Evolutionary conservation across 2,888 invertebrate genomes (phyloP).

Genomic region (Sturmia bella): DNA sequence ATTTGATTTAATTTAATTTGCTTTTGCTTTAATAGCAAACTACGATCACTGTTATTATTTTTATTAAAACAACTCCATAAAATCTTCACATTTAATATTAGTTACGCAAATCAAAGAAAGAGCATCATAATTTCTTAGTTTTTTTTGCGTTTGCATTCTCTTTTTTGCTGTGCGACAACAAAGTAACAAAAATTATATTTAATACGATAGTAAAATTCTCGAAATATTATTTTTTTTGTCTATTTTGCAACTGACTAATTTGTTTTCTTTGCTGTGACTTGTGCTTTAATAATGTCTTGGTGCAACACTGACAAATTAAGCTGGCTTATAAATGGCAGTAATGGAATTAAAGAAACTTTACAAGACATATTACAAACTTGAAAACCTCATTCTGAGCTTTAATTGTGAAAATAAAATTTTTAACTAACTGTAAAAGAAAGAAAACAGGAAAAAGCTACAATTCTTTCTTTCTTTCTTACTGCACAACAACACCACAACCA

Average conservation of each 20-base stretch:
- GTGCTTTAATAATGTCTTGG: constrained; percentile 24
- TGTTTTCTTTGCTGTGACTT: constrained; percentile 39
- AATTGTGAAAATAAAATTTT: constrained; percentile 24
- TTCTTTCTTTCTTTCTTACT: no score
- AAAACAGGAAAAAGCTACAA: not conserved
- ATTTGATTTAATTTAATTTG: no score
- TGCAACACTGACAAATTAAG: constrained; percentile 29
- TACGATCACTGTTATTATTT: not conserved
- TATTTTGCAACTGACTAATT: not conserved
- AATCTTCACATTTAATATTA: constrained; percentile 39
- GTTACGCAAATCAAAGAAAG: constrained; percentile 40
- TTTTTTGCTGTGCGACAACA: not conserved
- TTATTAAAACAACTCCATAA: constrained; percentile 17
- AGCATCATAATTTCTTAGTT: constrained; percentile 8
- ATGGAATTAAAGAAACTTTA: constrained; percentile 10
- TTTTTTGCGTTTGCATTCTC: not conserved
- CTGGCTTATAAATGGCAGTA: constrained; percentile 27
- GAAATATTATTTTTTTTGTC: not conserved
- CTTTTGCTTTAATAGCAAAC: not conserved
- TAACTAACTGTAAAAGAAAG: constrained; percentile 44
- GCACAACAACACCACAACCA: constrained; percentile 19
- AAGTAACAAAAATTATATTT: not conserved
- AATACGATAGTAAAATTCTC: not conserved
- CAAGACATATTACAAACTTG: constrained; percentile 14
- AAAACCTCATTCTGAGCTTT: constrained; percentile 50